Base-by-base conservation (phyloP, 2,888 invertebrate species). In the Trachelus troglodyta region DNA sequence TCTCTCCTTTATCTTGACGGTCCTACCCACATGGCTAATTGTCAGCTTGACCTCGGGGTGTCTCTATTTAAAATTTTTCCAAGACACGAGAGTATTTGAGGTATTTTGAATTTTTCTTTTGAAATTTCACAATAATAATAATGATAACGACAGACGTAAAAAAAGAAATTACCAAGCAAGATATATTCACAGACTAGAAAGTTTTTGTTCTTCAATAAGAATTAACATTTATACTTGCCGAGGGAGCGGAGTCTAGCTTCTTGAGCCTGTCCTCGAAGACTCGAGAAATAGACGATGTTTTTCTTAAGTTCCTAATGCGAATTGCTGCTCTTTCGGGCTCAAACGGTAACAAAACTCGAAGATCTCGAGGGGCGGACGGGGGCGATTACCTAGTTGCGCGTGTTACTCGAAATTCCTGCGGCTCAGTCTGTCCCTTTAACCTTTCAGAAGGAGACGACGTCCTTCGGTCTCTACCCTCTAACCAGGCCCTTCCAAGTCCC, bases 21-120 rank as follows among this genome's bases (percentile, higher is more conserved):
- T 15, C 15, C 40, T 15, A 40, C 78, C 82, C 85, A 83, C 84
- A 84, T 85, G 84, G 81, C 80, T 85, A 85, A 87, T 86, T 85
- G 84, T 83, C 82, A 80, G 76, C 81, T 76, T 79, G 83, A 81
- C 82, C 84, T 0, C 15, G 82, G 82, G 79, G 80, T 83, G 81
- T 78, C 83, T 80, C 83, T 84, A 87, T 87, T 87, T 87, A 40
- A 40, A 40, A 40, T 40, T 6, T 15, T 40, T 15, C 15, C 4
- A 15, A 15, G 40, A 23, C 40, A 15, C 40, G 15, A 15, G 15
- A 15, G 15, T 40, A 40, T 40, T 15, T 1, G 1, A 15, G 15
- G 1, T 15, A 40, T 15, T 40, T 40, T 1, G 4, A 23, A 40
- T 40, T 80, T 69, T 3, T 30, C 75, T 69, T 68, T 31, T 68